Conservation (phyloP, 2,888 invertebrate genomes). For the Xestia rhomboidea region DNA sequence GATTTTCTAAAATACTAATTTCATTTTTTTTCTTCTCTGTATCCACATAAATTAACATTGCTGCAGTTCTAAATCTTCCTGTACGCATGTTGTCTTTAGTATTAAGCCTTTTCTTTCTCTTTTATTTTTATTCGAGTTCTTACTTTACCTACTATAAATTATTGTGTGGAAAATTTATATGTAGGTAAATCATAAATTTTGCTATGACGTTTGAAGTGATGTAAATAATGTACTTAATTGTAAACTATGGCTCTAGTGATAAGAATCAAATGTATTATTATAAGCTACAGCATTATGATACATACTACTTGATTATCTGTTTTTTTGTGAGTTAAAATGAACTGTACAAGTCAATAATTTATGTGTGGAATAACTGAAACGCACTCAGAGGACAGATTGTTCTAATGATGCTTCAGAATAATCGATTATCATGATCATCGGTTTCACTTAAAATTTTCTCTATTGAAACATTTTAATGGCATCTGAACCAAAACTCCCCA, state of each 20-base stretch:
- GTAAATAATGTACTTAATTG: constrained; percentile 72
- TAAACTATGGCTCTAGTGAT: constrained; percentile 47
- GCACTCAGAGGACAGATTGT: neutral
- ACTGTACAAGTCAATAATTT: neutral
- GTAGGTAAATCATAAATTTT: constrained; percentile 48
- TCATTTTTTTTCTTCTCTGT: neutral
- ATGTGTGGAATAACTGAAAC: neutral
- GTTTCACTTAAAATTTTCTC: neutral
- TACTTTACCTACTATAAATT: neutral
- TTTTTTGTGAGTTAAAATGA: neutral
- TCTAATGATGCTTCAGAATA: neutral
- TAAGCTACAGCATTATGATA: neutral
- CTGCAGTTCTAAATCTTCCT: neutral
- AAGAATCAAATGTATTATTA: constrained; percentile 36
- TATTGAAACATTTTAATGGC: neutral
- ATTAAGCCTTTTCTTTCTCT: neutral
- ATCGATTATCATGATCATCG: neutral
- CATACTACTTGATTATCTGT: neutral
- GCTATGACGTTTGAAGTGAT: constrained; percentile 57
- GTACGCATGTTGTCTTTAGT: neutral
- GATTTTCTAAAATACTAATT: neutral
- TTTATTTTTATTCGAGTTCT: neutral
- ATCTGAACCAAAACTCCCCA: neutral
- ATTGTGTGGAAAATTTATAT: constrained; percentile 14
- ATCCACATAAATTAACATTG: neutral